Evolutionary conservation across 2,113 vertebrate genomes (phyloP).

Genomic region (Rynchops niger): DNA sequence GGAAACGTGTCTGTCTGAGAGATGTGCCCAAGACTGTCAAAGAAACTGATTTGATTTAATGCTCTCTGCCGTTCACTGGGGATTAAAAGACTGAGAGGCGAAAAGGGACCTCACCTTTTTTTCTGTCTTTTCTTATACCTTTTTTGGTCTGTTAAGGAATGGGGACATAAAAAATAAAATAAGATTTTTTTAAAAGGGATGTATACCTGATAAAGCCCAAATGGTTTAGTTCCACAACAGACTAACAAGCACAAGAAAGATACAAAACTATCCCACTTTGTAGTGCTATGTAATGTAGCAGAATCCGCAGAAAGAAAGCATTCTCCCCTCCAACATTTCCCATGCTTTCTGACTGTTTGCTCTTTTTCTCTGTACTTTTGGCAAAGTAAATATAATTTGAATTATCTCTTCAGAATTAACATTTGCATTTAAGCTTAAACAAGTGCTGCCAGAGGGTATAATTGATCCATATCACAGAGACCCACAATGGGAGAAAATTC

Average conservation of each 20-base stretch:
- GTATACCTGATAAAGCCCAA: neutral
- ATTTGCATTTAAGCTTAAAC: neutral
- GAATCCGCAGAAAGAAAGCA: neutral
- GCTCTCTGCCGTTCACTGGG: neutral
- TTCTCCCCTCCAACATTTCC: neutral
- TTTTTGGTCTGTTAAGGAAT: neutral
- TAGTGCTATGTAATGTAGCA: neutral
- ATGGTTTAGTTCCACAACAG: neutral
- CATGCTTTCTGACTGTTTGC: neutral
- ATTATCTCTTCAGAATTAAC: neutral
- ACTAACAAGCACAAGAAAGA: neutral
- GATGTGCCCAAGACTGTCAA: conserved; percentile 16
- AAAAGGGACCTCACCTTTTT: neutral
- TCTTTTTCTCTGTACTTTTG: neutral
- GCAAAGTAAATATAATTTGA: neutral
- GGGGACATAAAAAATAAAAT: neutral
- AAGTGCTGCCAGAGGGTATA: neutral
- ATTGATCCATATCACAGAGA: neutral
- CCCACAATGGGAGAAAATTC: neutral
- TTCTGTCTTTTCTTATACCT: neutral
- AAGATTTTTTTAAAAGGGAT: neutral
- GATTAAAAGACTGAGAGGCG: conserved; percentile 32
- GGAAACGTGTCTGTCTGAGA: conserved; percentile 25
- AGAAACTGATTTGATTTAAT: conserved; percentile 40
- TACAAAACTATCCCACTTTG: neutral